Conservation (phyloP, 2,888 invertebrate genomes). For the Ennomos fuscantarius region DNA sequence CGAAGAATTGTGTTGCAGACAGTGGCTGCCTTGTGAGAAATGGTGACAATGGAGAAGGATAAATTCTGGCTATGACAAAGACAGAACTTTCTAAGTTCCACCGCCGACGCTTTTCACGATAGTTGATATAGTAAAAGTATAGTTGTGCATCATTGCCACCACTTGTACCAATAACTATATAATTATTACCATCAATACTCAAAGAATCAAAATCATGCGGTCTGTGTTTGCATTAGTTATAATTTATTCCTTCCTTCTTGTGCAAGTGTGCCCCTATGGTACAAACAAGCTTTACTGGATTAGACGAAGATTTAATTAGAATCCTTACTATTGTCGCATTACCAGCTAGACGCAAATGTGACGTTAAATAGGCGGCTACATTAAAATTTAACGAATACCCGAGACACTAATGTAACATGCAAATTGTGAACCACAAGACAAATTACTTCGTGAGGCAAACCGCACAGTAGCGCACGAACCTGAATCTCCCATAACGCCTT, state of each 20-base stretch:
- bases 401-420: slow-evolving; percentile 54
- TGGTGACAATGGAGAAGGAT: slow-evolving; percentile 26
- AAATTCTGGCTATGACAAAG: slow-evolving; percentile 23
- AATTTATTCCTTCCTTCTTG: too few species aligned
- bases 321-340: slow-evolving; percentile 14
- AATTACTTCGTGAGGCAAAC: slow-evolving; percentile 53
- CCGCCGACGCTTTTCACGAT: not conserved
- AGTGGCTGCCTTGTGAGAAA: slow-evolving; percentile 30
- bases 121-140: slow-evolving; percentile 1
- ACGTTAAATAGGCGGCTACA: slow-evolving; percentile 40
- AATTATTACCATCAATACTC: too few species aligned
- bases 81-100: slow-evolving; percentile 20
- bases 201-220: too few species aligned
- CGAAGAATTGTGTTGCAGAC: slow-evolving; percentile 23
- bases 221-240: too few species aligned
- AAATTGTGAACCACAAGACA: slow-evolving; percentile 58
- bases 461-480: slow-evolving; percentile 22
- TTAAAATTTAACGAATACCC: slow-evolving; percentile 48
- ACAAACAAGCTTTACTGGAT: slow-evolving; percentile 4
- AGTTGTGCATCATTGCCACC: not conserved
- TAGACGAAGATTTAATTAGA: slow-evolving; percentile 14
- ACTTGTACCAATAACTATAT: too few species aligned
- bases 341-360: slow-evolving; percentile 29
- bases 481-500: slow-evolving; percentile 41
- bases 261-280: not conserved